phyloP scores from a whole-genome alignment of 2,113 vertebrate species.

The Rattus rattus region DNA sequence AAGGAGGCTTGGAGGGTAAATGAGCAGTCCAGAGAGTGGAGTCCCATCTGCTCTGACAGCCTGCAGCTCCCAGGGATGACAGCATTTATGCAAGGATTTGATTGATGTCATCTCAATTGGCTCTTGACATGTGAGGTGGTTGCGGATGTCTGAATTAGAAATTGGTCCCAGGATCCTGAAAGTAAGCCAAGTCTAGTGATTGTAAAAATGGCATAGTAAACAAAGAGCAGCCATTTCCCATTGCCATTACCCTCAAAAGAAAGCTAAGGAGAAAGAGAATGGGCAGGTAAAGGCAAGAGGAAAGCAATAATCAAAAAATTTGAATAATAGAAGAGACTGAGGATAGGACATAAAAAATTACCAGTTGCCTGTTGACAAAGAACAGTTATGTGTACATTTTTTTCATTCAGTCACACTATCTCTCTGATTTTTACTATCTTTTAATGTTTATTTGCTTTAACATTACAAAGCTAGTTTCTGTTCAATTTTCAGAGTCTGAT shows the following conservation, averaged over 20 bases:
- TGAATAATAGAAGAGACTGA: not conserved
- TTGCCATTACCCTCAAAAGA: not conserved
- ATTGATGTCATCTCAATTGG: constrained; percentile 68
- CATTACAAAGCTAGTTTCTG: not conserved
- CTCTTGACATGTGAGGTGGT: constrained; percentile 67
- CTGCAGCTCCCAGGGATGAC: constrained; percentile 52
- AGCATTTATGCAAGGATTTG: constrained; percentile 35
- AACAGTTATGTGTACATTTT: not conserved
- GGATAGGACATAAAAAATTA: not conserved
- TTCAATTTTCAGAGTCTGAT: not conserved
- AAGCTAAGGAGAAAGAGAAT: not conserved
- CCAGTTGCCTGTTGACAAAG: not conserved
- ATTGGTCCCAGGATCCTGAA: not conserved
- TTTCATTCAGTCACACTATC: not conserved
- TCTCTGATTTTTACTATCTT: constrained; percentile 5
- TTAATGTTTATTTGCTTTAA: constrained; percentile 15
- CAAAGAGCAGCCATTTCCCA: not conserved
- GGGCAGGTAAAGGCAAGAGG: not conserved
- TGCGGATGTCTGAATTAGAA: constrained; percentile 66
- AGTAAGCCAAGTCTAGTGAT: not conserved
- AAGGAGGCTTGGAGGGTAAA: constrained; percentile 46
- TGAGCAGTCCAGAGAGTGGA: constrained; percentile 4
- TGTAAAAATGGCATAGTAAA: not conserved
- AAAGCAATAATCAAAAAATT: not conserved
- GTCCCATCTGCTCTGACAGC: constrained; percentile 75